Conservation (phyloP, 2,113 vertebrate genomes). For the Regulus satrapa region DNA sequence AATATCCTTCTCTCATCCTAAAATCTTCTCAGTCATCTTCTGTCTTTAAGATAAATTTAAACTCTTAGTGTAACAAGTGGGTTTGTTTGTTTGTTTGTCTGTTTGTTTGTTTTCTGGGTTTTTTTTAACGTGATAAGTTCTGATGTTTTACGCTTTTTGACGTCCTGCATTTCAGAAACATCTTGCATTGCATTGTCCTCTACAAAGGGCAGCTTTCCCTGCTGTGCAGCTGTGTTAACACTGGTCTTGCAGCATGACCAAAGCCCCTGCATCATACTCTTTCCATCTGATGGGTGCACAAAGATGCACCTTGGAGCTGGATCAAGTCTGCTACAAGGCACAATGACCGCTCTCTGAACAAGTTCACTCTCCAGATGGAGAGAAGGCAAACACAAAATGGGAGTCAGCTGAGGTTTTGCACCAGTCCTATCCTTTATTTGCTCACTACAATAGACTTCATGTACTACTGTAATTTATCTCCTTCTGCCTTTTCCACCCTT, state of each 20-base stretch:
- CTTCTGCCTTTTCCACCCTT: background rate
- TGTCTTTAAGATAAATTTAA: background rate
- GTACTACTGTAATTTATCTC: background rate
- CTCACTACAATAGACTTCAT: background rate
- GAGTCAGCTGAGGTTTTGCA: background rate
- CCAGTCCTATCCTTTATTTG: background rate
- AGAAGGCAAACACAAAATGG: background rate
- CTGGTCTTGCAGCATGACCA: background rate
- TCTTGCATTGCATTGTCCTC: background rate
- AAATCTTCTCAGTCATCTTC: background rate
- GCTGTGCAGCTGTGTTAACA: background rate
- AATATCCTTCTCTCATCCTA: background rate
- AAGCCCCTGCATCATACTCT: background rate
- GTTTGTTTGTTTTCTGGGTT: too few species aligned
- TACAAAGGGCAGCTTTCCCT: background rate
- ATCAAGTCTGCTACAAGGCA: background rate
- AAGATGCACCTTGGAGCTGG: background rate
- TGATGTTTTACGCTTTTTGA: background rate
- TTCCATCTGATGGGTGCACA: background rate
- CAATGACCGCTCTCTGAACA: background rate
- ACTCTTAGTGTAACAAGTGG: background rate
- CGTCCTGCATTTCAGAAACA: background rate
- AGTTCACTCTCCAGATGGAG: background rate
- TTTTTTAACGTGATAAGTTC: background rate
- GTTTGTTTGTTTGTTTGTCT: too few species aligned